Percentiles rank a stretch among this genome's conserved stretches.
phyloP scores from a whole-genome alignment of 2,113 vertebrate species.

The Rhynchomys soricoides region DNA sequence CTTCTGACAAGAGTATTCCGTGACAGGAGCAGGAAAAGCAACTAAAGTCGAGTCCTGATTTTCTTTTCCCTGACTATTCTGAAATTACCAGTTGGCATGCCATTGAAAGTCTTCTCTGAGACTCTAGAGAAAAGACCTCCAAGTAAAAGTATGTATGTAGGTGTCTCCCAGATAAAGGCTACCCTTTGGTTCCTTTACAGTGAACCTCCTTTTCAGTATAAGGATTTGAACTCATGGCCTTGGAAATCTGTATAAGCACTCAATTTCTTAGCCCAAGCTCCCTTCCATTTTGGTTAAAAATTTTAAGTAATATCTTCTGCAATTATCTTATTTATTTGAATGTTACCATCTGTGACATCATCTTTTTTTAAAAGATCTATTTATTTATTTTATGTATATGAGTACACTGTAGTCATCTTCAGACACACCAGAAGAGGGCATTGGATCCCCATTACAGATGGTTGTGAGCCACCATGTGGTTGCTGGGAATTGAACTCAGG shows the following conservation, averaged over 20 bases:
- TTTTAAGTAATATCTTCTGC: neutral
- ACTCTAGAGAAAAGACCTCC: neutral
- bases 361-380: too few relatives aligned
- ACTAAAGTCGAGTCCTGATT: neutral
- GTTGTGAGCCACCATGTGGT: too few relatives aligned
- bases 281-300: neutral
- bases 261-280: neutral
- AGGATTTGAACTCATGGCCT: neutral
- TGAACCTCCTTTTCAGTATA: neutral
- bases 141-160: neutral
- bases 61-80: neutral
- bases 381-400: too few relatives aligned
- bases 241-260: neutral
- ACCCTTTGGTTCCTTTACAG: neutral
- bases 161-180: neutral
- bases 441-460: too few relatives aligned
- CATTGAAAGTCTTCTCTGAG: neutral
- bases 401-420: too few relatives aligned
- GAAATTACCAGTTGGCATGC: neutral
- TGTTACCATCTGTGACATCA: too few relatives aligned
- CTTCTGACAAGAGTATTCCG: neutral
- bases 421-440: too few relatives aligned
- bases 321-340: neutral
- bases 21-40: neutral
- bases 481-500: too few relatives aligned